Evolutionary conservation across 2,888 invertebrate genomes (phyloP), one percentile per base, ranked within the genome.

Genomic region (Atrina japonica): DNA sequence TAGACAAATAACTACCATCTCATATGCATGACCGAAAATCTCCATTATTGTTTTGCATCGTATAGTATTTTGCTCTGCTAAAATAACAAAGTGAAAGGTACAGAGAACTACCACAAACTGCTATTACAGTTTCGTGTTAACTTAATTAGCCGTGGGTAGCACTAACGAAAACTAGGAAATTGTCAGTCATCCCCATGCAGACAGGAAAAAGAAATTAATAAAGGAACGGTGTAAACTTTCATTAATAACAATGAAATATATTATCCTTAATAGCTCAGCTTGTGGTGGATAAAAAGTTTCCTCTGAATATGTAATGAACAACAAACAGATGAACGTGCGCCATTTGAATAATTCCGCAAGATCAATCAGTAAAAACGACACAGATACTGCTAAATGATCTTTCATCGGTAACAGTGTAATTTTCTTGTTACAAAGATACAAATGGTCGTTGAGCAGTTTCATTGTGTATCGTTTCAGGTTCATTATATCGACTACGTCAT

Each of bases 141-240:
- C 55, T 40, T 55, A 55, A 55, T 55, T 55, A 55, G 40, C 35
- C 55, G 55, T 55, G 55, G 18, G 18, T 55, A 35, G 14, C 21
- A 35, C 11, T 35, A 35, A 35, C 35, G 35, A 35, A 35, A 35
- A 11, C 35, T 35, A n/a, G 65, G 56, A 29, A 56, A 60, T 35
- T 47, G 40, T 58, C 64, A 53, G 63, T 56, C 29, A 52, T 27
- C 56, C 50, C 41, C 49, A 64, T 56, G 63, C 40, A 56, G 63
- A 41, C 49, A 69, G 65, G 77, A 74, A 81, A 77, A 74, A 68
- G 75, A 77, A 77, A 78, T 80, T 80, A 82, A 77, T 82, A 77
- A 77, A 75, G 74, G 71, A 66, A 66, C 73, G 70, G 65, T 76
- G 76, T 81, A 63, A 78, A 76, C 75, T 77, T 79, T 81, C 76